phyloP scores from a whole-genome alignment of 2,113 vertebrate species.

The Myanophis thanlyinensis region DNA sequence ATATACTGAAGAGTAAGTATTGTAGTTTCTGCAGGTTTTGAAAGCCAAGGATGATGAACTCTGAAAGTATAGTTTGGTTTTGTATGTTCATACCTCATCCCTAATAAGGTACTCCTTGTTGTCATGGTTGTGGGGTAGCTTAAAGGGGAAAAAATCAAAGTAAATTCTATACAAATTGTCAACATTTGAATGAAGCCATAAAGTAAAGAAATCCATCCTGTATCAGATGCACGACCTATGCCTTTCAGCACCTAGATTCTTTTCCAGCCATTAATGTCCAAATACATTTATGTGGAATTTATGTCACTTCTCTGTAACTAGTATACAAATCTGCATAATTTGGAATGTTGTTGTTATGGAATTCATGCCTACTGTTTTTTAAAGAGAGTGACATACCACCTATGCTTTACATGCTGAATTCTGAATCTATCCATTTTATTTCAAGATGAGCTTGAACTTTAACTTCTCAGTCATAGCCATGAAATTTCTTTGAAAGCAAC shows the following conservation, averaged over 20 bases:
- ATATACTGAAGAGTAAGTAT: constrained; percentile 46
- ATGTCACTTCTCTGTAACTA: neutral
- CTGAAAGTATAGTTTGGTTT: constrained; percentile 24
- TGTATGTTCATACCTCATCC: neutral
- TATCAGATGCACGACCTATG: neutral
- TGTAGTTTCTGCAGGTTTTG: constrained; percentile 40
- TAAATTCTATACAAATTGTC: neutral
- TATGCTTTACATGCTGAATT: neutral
- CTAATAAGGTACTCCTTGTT: neutral
- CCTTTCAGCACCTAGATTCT: neutral
- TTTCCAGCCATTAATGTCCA: neutral
- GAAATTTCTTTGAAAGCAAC: neutral
- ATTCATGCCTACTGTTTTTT: neutral
- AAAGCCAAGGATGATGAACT: constrained; percentile 58
- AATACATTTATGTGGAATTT: neutral
- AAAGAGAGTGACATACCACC: neutral
- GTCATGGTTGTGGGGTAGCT: neutral
- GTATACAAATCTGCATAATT: neutral
- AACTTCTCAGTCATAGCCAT: neutral
- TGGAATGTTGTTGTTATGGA: neutral
- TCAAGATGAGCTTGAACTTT: neutral
- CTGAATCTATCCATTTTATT: neutral
- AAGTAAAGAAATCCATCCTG: neutral
- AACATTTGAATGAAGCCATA: neutral
- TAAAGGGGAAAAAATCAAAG: neutral